Conservation (phyloP, 2,113 vertebrate species). For the Amazona vittata region DNA sequence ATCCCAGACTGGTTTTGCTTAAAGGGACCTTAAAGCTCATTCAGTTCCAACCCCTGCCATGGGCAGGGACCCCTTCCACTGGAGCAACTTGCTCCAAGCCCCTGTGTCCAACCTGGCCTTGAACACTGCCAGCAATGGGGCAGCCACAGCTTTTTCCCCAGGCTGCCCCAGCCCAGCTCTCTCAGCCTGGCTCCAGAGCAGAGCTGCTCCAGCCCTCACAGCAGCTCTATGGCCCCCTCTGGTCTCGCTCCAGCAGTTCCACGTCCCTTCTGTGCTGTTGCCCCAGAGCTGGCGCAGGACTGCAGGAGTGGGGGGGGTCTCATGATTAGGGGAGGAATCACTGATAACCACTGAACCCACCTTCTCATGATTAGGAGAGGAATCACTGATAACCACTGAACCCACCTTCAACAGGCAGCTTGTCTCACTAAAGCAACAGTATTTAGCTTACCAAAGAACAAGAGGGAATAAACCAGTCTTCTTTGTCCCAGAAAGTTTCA, state of each 20-base stretch:
- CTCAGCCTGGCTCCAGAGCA: not conserved
- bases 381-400: not conserved
- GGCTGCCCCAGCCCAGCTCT: not conserved
- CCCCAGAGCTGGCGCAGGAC: not conserved
- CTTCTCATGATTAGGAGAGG: not conserved
- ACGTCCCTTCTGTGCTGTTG: not conserved
- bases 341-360: not conserved
- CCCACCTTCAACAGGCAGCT: not conserved
- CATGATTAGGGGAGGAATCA: not conserved
- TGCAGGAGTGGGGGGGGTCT: not conserved
- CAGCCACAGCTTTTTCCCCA: too few relatives aligned
- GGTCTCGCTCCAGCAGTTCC: not conserved
- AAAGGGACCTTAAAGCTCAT: not conserved
- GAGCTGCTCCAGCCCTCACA: too few relatives aligned
- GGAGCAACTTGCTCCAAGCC: not conserved
- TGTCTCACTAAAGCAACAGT: not conserved
- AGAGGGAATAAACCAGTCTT: conserved; percentile 11
- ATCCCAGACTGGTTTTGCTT: not conserved
- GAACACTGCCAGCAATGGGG: too few relatives aligned
- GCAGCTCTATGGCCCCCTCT: not conserved
- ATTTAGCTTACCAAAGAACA: conserved; percentile 65
- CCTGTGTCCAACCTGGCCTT: too few relatives aligned
- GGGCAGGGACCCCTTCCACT: not conserved
- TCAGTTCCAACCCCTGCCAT: not conserved
- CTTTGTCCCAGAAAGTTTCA: conserved; percentile 37